A percentile compares a stretch with the other conserved stretches of the same genome.
phyloP scores from a whole-genome alignment of 1,140 invertebrate species.

The Dinothrombium tinctorium region DNA sequence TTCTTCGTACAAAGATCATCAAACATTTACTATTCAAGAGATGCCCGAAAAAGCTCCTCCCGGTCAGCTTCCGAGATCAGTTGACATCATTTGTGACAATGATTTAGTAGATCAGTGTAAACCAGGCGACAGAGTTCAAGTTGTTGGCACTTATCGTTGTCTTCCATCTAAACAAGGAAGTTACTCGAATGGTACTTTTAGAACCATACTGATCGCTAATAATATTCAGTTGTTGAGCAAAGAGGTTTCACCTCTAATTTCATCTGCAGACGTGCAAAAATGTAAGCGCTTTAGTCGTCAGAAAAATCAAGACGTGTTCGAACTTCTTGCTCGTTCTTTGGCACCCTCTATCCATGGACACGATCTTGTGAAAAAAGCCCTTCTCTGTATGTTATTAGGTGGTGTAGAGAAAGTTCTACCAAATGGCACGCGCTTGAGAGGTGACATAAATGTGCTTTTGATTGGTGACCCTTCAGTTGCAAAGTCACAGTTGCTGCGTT shows the following conservation, averaged over 20 bases:
- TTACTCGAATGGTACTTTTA: slow-evolving; percentile 81
- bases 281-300: slow-evolving; percentile 64
- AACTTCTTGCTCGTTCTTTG: slow-evolving; percentile 65
- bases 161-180: slow-evolving; percentile 77
- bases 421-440: slow-evolving; percentile 86
- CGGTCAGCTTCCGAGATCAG: slow-evolving; percentile 55
- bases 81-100: slow-evolving; percentile 86
- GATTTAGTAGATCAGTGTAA: slow-evolving; percentile 89
- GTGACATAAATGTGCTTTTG: slow-evolving; percentile 85
- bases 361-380: slow-evolving; percentile 86
- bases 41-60: slow-evolving; percentile 97
- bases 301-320: slow-evolving; percentile 53
- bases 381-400: slow-evolving; percentile 78
- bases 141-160: slow-evolving; percentile 81
- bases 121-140: slow-evolving; percentile 84
- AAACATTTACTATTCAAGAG: slow-evolving; percentile 90
- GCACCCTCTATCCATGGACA: slow-evolving; percentile 97
- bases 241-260: slow-evolving; percentile 50
- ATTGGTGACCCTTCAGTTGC: slow-evolving; percentile 98
- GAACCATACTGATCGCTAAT: slow-evolving; percentile 80
- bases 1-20: slow-evolving; percentile 89
- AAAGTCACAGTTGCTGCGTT: slow-evolving; percentile 87
- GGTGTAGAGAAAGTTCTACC: slow-evolving; percentile 84
- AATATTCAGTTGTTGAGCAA: slow-evolving; percentile 73
- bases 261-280: slow-evolving; percentile 59